A percentile compares a stretch with the other conserved stretches of the same genome.
phyloP scores from a whole-genome alignment of 2,113 vertebrate species.

The Clarias batrachus region DNA sequence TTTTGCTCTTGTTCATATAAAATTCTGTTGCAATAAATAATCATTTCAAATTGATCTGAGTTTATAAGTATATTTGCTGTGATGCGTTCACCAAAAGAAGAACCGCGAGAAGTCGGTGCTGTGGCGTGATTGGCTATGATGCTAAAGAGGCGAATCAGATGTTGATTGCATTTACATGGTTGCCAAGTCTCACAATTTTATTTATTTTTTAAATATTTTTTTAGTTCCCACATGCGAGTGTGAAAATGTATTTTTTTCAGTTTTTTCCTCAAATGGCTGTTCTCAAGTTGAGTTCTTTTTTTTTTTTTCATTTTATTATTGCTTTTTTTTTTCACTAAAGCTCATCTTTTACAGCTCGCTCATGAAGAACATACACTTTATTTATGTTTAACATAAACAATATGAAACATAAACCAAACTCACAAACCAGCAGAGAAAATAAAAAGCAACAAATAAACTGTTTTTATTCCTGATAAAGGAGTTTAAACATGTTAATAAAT shows the following conservation, averaged over 20 bases:
- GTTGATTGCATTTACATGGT: neutral
- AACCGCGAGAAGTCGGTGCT: neutral
- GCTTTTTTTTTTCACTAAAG: too few species aligned
- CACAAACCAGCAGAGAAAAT: neutral
- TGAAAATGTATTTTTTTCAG: neutral
- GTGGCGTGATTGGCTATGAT: neutral
- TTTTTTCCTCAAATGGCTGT: neutral
- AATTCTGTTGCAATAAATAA: too few species aligned
- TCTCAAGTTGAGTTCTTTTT: neutral
- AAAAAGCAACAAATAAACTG: neutral
- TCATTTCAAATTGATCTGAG: too few species aligned
- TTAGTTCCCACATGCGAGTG: neutral
- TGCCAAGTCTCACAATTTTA: neutral
- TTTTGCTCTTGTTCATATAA: too few species aligned
- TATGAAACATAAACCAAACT: neutral
- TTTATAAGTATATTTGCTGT: too few species aligned
- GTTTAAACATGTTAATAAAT: neutral
- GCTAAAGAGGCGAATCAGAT: neutral
- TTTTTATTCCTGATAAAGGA: neutral
- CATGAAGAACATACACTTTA: neutral
- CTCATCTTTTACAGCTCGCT: neutral
- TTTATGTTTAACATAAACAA: neutral
- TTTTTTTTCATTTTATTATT: too few species aligned
- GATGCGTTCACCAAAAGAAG: too few species aligned
- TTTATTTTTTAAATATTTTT: neutral